Conservation (phyloP, 2,888 invertebrate species). For the Ennomos erosarius region DNA sequence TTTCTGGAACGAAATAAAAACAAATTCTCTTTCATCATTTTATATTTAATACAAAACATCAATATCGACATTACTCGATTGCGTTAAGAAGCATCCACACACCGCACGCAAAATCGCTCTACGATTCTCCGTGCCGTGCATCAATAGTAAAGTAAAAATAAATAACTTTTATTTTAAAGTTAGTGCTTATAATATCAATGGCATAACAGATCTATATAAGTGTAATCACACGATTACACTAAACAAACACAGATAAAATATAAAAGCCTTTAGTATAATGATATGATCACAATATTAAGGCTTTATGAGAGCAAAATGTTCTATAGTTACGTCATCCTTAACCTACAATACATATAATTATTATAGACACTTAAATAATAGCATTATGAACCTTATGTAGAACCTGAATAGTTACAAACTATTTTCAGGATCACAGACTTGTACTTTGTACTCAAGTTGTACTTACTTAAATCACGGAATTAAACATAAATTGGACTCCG, state of each 20-base stretch:
- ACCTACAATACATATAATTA: too few relatives aligned
- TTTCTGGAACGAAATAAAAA: conserved; percentile 13
- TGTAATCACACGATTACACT: conserved; percentile 39
- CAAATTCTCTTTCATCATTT: conserved; percentile 24
- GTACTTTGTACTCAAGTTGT: not conserved
- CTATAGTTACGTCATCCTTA: not conserved
- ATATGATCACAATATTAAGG: not conserved
- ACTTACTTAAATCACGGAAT: not conserved
- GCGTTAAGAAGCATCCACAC: conserved; percentile 19
- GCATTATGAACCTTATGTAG: conserved; percentile 1
- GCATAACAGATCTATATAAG: conserved; percentile 64
- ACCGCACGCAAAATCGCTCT: conserved; percentile 21
- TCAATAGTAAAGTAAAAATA: conserved; percentile 54
- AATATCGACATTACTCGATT: conserved; percentile 48
- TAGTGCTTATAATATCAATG: conserved; percentile 73
- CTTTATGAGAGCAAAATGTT: conserved; percentile 14
- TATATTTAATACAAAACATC: conserved; percentile 57
- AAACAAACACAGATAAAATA: conserved; percentile 27
- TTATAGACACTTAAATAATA: not conserved
- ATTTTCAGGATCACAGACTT: conserved; percentile 15
- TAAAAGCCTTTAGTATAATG: not conserved
- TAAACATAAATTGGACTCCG: not conserved
- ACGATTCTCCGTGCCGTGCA: conserved; percentile 17
- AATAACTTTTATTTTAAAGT: conserved; percentile 60
- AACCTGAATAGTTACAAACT: conserved; percentile 35